A percentile compares a stretch with the other conserved stretches of the same genome.
These are phyloP conservation scores for Rhynchonycteris naso DNA, from an alignment of 2,797 vertebrate genomes.

Conservation along the genomic window DNA sequence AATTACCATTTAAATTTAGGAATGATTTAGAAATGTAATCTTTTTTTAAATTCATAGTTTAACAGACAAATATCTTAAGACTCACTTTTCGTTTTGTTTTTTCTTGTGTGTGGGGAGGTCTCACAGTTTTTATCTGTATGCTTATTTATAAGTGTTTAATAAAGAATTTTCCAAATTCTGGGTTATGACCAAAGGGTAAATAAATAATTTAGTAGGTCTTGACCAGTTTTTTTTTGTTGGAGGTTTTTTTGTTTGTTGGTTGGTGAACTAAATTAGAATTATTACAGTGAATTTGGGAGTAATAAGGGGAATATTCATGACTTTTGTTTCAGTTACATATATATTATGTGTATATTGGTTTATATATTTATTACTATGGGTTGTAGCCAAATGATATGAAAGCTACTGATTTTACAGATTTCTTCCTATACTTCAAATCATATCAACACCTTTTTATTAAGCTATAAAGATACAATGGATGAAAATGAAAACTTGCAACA, in stretches of 20 bases:
- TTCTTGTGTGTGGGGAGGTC: neutral
- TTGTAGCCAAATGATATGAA: neutral
- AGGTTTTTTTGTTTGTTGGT: neutral
- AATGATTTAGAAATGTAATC: neutral
- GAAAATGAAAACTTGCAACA: neutral
- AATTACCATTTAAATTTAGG: neutral
- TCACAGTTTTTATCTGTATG: neutral
- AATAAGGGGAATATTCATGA: neutral
- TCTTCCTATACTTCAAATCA: neutral
- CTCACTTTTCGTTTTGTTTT: neutral
- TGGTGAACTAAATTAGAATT: neutral
- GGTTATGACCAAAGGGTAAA: neutral
- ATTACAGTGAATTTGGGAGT: constrained; percentile 11
- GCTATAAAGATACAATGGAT: neutral
- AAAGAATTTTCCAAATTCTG: neutral
- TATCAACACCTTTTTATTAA: neutral
- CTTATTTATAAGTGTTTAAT: constrained; percentile 26
- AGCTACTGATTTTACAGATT: constrained; percentile 15
- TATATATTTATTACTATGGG: neutral
- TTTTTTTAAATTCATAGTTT: constrained; percentile 17
- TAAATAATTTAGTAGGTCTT: constrained; percentile 3
- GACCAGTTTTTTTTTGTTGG: neutral
- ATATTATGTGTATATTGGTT: neutral
- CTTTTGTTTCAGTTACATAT: neutral
- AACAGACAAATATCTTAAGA: neutral